Evolutionary conservation across 1,140 invertebrate genomes (phyloP).

Genomic region (Ericerus pela): DNA sequence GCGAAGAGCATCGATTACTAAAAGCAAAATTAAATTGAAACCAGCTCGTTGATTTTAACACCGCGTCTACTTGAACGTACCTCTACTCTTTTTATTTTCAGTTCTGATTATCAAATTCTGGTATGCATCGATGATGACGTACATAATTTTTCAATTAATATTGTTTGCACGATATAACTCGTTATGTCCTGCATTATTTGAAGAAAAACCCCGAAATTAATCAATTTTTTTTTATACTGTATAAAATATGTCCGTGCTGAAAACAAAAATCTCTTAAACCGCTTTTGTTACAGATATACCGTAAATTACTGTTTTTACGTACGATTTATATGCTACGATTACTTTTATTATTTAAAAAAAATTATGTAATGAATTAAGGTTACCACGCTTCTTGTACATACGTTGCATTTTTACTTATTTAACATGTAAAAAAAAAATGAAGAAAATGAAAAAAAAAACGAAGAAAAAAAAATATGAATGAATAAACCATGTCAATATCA

Average conservation of each 20-base stretch:
- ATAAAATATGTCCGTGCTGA: neutral
- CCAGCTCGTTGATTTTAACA: too few relatives aligned
- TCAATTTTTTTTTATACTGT: neutral
- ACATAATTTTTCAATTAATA: too few relatives aligned
- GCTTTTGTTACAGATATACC: neutral
- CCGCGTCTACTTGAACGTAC: too few relatives aligned
- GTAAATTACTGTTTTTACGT: neutral
- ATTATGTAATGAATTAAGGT: constrained; percentile 6
- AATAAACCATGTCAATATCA: too few relatives aligned
- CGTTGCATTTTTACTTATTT: constrained; percentile 7
- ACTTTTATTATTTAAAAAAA: constrained; percentile 3
- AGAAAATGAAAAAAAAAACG: too few relatives aligned
- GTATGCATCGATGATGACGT: too few relatives aligned
- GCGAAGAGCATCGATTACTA: too few relatives aligned
- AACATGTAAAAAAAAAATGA: constrained; percentile 7
- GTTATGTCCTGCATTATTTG: neutral
- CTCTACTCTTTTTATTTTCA: too few relatives aligned
- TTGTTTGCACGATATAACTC: too few relatives aligned
- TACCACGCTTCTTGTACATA: constrained; percentile 11
- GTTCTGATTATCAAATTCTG: too few relatives aligned
- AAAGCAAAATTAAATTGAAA: too few relatives aligned
- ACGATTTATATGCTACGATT: neutral
- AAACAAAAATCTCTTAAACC: neutral
- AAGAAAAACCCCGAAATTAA: neutral
- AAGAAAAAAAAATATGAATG: too few relatives aligned